Evolutionary conservation across 2,888 invertebrate species (phyloP), one percentile per base, ranked within the genome.

Genomic region (Cloeon dipterum): DNA sequence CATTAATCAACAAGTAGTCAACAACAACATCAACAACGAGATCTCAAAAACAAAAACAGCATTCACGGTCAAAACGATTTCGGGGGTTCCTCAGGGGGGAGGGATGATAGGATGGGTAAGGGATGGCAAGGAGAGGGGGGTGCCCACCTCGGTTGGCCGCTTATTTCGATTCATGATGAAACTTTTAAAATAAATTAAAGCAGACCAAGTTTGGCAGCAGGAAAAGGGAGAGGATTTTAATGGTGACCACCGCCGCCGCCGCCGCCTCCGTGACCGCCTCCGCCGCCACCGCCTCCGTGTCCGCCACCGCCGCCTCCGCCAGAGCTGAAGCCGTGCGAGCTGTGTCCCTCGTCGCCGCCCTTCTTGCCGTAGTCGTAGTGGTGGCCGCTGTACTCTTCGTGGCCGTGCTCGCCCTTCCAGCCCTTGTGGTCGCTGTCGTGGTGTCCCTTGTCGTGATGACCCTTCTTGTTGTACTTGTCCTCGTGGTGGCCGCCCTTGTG

Each of bases 361-460:
- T 68, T 63, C 45, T 65, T 64, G 3, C 55, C 64, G 42, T 61
- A 70, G 39, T 66, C 64, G 17, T 60, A 59, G 36, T 63, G 57
- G 35, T 70, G 53, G 17, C 60, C 57, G 45, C 65, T 61, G 48
- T 67, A 63, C 18, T 58, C 62, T 10, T 67, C 62, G 26, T 63
- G 55, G 1, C 69, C 70, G 44, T 65, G 59, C 42, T 68, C 63
- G 16, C 61, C 62, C 32, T 63, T 60, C 51, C 68, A 66, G 5
- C 66, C 69, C 29, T 59, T 57, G 42, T 66, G 61, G 20, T 55
- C 57, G 39, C 61, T 60, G 43, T 65, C 59, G 42, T 58, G 49
- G 42, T 64, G 59, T 0, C 70, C 73, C 44, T 70, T 65, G 41
- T 68, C 63, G 45, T 59, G 59, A 45, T 56, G 59, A 1, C 69